A percentile compares a stretch with the other conserved stretches of the same genome.
Conservation (phyloP, 2,113 vertebrate species). For the human (Homo sapiens) region DNA sequence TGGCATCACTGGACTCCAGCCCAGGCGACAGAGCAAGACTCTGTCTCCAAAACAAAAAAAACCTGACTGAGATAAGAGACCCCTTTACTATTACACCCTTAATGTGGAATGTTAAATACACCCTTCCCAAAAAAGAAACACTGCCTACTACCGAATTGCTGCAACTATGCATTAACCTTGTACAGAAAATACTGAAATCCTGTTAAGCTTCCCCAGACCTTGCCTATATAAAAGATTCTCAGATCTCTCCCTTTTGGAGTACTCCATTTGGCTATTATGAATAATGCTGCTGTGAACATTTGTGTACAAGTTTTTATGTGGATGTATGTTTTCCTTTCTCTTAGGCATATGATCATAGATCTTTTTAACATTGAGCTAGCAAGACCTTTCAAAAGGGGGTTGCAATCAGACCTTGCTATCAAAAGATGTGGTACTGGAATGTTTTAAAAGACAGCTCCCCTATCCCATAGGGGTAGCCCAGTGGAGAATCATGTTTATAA, state of each 20-base stretch:
- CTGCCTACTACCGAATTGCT: not conserved
- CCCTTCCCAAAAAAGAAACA: not conserved
- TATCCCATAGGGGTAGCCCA: not conserved
- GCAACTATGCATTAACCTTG: not conserved
- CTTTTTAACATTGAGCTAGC: not conserved
- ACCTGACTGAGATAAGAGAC: not conserved
- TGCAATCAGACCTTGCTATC: not conserved
- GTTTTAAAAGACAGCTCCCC: not conserved
- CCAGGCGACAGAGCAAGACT: too few relatives aligned
- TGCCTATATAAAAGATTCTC: not conserved
- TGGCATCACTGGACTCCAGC: too few relatives aligned
- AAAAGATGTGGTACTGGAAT: conserved; percentile 18
- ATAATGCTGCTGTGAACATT: conserved; percentile 5
- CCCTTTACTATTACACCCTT: not conserved
- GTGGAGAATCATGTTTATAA: not conserved
- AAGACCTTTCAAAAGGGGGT: not conserved
- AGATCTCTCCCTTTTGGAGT: not conserved
- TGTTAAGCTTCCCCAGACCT: not conserved
- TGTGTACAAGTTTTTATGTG: not conserved
- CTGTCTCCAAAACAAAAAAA: too few relatives aligned
- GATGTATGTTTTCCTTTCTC: not conserved
- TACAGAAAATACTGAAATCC: not conserved
- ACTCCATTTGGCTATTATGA: not conserved
- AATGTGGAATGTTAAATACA: not conserved
- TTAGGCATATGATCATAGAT: not conserved